Evolutionary conservation across 92 coral and sea anemone species (phyloP).

Genomic region (Palythoa caribaeorum): DNA sequence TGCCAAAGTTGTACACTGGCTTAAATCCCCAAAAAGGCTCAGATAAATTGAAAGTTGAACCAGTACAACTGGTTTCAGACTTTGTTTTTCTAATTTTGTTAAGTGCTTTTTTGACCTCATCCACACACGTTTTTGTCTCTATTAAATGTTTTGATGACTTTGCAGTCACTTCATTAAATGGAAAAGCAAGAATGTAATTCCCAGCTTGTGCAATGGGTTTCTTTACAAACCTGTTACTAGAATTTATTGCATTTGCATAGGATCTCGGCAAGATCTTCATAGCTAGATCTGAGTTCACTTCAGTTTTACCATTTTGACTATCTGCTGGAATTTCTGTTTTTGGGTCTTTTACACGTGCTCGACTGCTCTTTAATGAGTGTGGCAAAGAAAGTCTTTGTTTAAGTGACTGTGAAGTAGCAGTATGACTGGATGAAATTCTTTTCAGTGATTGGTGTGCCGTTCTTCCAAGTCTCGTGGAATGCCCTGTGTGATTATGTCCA

Average conservation of each 20-base stretch:
- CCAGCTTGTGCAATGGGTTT: slow-evolving; percentile 65
- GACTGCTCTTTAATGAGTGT: neutral
- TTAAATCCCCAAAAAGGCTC: slow-evolving; percentile 88
- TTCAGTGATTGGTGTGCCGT: slow-evolving; percentile 17
- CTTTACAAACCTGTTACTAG: slow-evolving; percentile 41
- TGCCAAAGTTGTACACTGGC: slow-evolving; percentile 37
- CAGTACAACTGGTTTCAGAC: neutral
- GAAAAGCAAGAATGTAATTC: slow-evolving; percentile 78
- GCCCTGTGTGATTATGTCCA: neutral
- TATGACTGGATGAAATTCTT: slow-evolving; percentile 16
- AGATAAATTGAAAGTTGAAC: slow-evolving; percentile 58
- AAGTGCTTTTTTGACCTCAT: slow-evolving; percentile 75
- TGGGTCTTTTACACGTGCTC: neutral
- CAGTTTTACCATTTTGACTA: neutral
- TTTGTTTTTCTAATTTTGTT: slow-evolving; percentile 47
- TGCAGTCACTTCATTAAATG: slow-evolving; percentile 77
- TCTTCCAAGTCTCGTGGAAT: slow-evolving; percentile 13
- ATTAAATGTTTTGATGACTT: slow-evolving; percentile 58
- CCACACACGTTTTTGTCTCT: slow-evolving; percentile 70
- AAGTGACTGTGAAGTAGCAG: slow-evolving; percentile 15
- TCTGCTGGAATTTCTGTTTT: neutral
- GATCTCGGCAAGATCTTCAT: slow-evolving; percentile 23
- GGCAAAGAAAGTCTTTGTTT: slow-evolving; percentile 26
- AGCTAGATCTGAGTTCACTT: neutral
- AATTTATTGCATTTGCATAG: slow-evolving; percentile 19